These are phyloP conservation scores for Sardina pilchardus DNA, from an alignment of 2,113 vertebrate genomes.

Conservation along the genomic window DNA sequence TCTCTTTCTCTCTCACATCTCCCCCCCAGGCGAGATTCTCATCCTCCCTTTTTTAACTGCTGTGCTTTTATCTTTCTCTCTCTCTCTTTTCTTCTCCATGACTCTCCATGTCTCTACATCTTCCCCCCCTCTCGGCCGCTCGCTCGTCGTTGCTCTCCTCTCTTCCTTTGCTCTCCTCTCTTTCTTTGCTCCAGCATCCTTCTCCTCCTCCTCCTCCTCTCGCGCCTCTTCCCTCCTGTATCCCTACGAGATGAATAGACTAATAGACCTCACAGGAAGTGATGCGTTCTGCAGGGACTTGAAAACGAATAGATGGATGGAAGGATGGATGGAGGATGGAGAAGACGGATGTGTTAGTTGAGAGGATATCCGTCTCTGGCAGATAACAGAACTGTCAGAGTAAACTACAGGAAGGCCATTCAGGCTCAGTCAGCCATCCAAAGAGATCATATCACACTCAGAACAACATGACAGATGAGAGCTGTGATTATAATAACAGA, in stretches of 20 bases:
- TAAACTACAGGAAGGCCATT: neutral
- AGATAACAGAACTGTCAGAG: neutral
- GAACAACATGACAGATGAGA: neutral
- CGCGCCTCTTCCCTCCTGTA: neutral
- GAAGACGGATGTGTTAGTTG: neutral
- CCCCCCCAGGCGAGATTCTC: neutral
- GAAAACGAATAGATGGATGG: neutral
- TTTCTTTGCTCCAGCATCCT: neutral
- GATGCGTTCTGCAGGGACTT: neutral
- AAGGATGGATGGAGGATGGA: neutral
- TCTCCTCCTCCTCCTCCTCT: neutral
- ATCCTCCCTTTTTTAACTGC: neutral
- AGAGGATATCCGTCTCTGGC: neutral
- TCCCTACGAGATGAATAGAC: neutral
- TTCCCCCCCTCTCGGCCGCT: neutral
- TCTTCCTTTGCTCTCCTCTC: neutral
- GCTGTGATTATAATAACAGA: neutral
- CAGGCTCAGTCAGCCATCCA: neutral
- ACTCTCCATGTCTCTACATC: neutral
- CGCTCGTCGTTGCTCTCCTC: neutral
- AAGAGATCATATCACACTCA: neutral
- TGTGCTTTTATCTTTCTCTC: neutral
- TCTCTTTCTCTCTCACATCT: neutral
- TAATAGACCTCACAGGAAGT: no score
- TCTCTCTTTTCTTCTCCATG: neutral